Conservation (phyloP, 2,113 vertebrate species). For the Apodemus speciosus region DNA sequence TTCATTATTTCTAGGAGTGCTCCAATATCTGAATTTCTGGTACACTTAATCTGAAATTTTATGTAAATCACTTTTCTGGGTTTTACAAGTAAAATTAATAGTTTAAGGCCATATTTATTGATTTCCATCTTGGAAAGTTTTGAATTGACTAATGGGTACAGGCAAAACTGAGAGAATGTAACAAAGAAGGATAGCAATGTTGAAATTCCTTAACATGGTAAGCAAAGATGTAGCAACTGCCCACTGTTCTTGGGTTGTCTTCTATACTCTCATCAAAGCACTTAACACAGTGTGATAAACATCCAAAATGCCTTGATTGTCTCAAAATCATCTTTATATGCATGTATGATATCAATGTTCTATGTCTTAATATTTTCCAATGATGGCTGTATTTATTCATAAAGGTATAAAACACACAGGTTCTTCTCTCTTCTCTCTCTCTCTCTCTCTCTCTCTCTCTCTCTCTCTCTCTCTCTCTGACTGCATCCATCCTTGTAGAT, state of each 20-base stretch:
- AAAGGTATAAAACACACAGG: not conserved
- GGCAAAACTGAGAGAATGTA: not conserved
- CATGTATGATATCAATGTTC: not conserved
- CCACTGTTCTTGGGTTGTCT: not conserved
- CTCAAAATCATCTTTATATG: not conserved
- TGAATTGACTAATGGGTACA: not conserved
- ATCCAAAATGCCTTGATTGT: not conserved
- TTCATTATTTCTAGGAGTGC: conserved; percentile 77
- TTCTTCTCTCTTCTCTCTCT: not conserved
- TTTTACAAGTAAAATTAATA: conserved; percentile 77
- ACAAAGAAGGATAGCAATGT: not conserved
- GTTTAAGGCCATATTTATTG: not conserved
- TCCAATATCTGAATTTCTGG: conserved; percentile 45
- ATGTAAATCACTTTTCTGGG: conserved; percentile 77
- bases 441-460: not conserved
- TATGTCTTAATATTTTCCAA: not conserved
- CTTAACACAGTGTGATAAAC: not conserved
- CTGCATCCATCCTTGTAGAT: too few relatives aligned
- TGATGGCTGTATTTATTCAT: not conserved
- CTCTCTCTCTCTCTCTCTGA: too few relatives aligned
- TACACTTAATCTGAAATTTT: conserved; percentile 68
- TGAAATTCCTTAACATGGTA: conserved; percentile 18
- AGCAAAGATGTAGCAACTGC: not conserved
- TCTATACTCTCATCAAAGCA: not conserved
- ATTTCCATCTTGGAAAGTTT: not conserved